Conservation (phyloP, 2,113 vertebrate genomes). For the Forbesichthys papilliferus region DNA sequence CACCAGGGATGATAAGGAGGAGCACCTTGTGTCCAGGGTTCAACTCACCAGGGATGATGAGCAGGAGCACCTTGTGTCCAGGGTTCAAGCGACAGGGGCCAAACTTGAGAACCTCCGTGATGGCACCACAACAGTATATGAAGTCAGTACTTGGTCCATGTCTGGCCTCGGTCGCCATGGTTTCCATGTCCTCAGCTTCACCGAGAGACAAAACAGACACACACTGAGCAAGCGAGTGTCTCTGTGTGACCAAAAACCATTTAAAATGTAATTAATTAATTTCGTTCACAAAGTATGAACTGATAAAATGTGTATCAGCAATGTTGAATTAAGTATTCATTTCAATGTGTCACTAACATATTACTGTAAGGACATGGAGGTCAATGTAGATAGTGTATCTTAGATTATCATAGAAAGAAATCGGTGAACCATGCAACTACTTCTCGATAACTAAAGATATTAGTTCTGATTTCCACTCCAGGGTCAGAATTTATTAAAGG, state of each 20-base stretch:
- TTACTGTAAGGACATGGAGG: too few species aligned
- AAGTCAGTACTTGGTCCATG: constrained; percentile 58
- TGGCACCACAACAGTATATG: constrained; percentile 72
- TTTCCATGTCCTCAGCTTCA: constrained; percentile 50
- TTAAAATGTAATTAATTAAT: background rate
- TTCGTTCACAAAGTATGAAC: too few species aligned
- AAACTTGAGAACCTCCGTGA: constrained; percentile 75
- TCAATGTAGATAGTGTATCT: too few species aligned
- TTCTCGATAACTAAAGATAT: too few species aligned
- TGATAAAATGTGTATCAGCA: too few species aligned
- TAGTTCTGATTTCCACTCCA: too few species aligned
- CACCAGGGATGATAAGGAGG: constrained; percentile 80
- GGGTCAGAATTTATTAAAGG: background rate
- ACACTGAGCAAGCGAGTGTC: too few species aligned
- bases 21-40: constrained; percentile 48
- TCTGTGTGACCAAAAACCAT: too few species aligned
- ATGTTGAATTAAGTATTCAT: too few species aligned
- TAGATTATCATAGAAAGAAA: too few species aligned
- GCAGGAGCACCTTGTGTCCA: constrained; percentile 60
- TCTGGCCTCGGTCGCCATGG: constrained; percentile 8
- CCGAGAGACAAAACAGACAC: background rate
- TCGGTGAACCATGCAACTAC: too few species aligned
- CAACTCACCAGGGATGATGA: constrained; percentile 77
- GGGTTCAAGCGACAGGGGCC: constrained; percentile 58
- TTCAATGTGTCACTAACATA: too few species aligned